Percentiles rank a stretch among this genome's conserved stretches.
phyloP scores from a whole-genome alignment of 1,140 invertebrate genomes.

The Cotesia vestalis region DNA sequence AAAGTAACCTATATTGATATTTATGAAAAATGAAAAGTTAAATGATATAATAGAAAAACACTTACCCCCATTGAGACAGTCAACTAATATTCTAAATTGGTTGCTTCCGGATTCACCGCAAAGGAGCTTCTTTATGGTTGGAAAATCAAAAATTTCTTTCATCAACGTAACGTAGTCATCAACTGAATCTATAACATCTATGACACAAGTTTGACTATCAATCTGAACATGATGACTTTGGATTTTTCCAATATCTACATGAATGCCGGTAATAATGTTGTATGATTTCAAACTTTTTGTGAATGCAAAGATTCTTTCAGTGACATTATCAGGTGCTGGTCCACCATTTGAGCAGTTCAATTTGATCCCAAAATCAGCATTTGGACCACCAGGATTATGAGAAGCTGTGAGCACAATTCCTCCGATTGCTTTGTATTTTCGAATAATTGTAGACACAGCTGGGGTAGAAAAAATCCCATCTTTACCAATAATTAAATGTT shows the following conservation, averaged over 20 bases:
- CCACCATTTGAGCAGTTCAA: constrained; percentile 97
- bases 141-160: constrained; percentile 98
- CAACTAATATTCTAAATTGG: constrained; percentile 87
- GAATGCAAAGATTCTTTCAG: constrained; percentile 87
- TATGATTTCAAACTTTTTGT: constrained; percentile 84
- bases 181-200: constrained; percentile 93
- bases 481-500: constrained; percentile 87
- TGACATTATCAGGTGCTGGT: constrained; percentile 91
- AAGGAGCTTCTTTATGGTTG: constrained; percentile 78
- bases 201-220: constrained; percentile 78
- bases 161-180: constrained; percentile 90
- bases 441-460: constrained; percentile 92
- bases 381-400: constrained; percentile 97
- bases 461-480: constrained; percentile 97
- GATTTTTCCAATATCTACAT: constrained; percentile 79
- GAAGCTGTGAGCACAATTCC: constrained; percentile 98
- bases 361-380: constrained; percentile 99
- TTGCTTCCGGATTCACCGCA: constrained; percentile 72
- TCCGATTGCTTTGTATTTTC: constrained; percentile 85
- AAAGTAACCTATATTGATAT: no score
- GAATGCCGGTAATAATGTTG: constrained; percentile 79
- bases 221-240: constrained; percentile 67
- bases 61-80: constrained; percentile 94
- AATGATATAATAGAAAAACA: background rate
- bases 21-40: no score